Percentiles rank a stretch among this genome's conserved stretches.
These are phyloP conservation scores for Chionomys nivalis DNA, from an alignment of 2,113 vertebrate genomes.

Conservation along the genomic window DNA sequence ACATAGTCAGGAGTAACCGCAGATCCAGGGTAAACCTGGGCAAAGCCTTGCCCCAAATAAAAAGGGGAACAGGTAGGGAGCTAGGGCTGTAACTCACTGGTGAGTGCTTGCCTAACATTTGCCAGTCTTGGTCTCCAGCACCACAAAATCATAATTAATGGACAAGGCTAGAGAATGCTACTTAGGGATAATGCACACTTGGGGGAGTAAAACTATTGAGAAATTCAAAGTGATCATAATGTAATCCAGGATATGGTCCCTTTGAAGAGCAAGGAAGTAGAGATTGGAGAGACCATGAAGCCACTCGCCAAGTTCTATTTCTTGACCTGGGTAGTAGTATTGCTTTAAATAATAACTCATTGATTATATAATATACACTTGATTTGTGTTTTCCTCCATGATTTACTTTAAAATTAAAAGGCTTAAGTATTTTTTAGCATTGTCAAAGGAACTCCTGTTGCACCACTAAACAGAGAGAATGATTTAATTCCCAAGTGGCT, in stretches of 20 bases:
- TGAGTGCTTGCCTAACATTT: background rate
- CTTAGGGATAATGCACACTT: background rate
- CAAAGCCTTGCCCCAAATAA: background rate
- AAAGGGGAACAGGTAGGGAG: rapidly evolving
- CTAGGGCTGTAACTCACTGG: background rate
- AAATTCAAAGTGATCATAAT: background rate
- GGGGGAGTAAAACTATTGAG: background rate
- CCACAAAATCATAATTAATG: background rate
- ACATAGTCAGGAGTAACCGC: background rate
- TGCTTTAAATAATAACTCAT: background rate
- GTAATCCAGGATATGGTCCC: background rate
- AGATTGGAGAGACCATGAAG: background rate
- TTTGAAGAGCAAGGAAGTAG: background rate
- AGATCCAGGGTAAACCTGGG: background rate
- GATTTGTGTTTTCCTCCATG: background rate
- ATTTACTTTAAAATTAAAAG: slow-evolving; percentile 7
- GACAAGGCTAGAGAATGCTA: background rate
- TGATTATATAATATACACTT: background rate
- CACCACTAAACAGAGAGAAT: background rate
- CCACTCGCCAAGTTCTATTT: background rate
- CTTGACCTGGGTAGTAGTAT: background rate
- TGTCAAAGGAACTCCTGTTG: background rate
- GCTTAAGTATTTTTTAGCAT: background rate
- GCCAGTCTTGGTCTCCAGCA: background rate
- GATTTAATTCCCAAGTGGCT: background rate